A percentile compares a stretch with the other conserved stretches of the same genome.
These are phyloP conservation scores for Montipora cactus DNA, from an alignment of 64 coral and sea anemone species.

Conservation along the genomic window DNA sequence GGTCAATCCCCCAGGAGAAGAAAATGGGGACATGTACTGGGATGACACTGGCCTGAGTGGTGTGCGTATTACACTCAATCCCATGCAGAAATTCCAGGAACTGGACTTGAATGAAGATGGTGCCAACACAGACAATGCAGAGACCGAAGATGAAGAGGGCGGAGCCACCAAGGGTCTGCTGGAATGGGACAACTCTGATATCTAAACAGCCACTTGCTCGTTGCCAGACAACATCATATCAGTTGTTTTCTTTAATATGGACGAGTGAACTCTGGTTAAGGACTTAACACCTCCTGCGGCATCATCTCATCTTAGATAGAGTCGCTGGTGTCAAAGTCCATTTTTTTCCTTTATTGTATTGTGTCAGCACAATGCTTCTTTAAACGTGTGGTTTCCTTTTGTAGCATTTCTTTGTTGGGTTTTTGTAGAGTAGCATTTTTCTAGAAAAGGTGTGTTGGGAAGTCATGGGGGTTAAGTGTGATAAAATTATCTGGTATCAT, in stretches of 20 bases:
- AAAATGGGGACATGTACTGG: conserved; percentile 95
- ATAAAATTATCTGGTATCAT: not conserved
- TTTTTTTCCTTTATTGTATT: too few species aligned
- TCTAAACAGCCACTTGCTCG: conserved; percentile 25
- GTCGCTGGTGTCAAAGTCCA: too few species aligned
- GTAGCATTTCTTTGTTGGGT: not conserved
- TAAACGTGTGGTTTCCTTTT: not conserved
- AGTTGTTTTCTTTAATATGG: not conserved
- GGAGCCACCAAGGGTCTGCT: conserved; percentile 67
- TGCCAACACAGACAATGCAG: conserved; percentile 72
- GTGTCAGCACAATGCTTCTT: too few species aligned
- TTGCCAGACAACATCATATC: not conserved
- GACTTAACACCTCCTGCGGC: too few species aligned
- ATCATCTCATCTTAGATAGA: too few species aligned
- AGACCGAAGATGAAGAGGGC: conserved; percentile 79
- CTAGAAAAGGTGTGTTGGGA: not conserved
- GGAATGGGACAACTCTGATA: conserved; percentile 87
- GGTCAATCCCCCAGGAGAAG: conserved; percentile 55
- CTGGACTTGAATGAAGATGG: conserved; percentile 90
- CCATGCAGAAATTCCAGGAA: conserved; percentile 95
- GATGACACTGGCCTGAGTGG: conserved; percentile 91
- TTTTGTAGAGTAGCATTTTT: not conserved
- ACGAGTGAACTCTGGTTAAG: too few species aligned
- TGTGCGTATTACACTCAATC: conserved; percentile 91
- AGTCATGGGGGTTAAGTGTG: not conserved